Evolutionary conservation across 2,797 vertebrate species (phyloP), one percentile per base, ranked within the genome.

Genomic region (Alauda arvensis): DNA sequence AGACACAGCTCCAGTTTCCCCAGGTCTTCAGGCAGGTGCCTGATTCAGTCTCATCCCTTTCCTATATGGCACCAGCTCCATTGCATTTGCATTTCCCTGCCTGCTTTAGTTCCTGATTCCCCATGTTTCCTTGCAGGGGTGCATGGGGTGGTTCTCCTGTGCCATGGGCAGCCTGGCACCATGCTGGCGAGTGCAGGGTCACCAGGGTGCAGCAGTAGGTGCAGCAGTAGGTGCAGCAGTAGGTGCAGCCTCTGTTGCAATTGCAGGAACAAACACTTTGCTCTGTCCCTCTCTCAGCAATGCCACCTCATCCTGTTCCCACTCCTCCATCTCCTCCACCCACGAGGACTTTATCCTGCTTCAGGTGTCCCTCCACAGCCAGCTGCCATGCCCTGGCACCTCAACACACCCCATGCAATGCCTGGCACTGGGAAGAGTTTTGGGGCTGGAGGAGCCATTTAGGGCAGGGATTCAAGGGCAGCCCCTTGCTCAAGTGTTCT

Each of bases 131-230:
- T 55, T 29, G 39, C 34, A 52, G 65, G 16, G 14, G 25, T 26
- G 17, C 29, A 40, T 42, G 45, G 72, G 37, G 43, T 37, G 19
- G 20, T 39, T 66, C 67, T 65, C 51, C 59, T 29, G 14, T 13
- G 39, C 43, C 21, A 3, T 0, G 7, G 56, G 52, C 75, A 74
- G 56, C 66, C 56, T 60, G 48, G 57, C 2, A 3, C 69, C 0
- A 1, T 42, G 55, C 40, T 2, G 3, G 28, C n/a, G 71, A 79
- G 26, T 1, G 1, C 0, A 0, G 56, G 7, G 29, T 86, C 74
- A 83, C 52, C 33, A 20, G 48, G 23, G 66, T 52, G n/a, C 70
- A 57, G 46, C 6, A 5, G 18, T n/a, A 37, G 61, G 57, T 52
- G 46, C 63, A 51, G 48, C 5, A 5, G 18, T n/a, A 37, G 61